Conservation (phyloP, 1,140 invertebrate species). For the Arctopsyche grandis region DNA sequence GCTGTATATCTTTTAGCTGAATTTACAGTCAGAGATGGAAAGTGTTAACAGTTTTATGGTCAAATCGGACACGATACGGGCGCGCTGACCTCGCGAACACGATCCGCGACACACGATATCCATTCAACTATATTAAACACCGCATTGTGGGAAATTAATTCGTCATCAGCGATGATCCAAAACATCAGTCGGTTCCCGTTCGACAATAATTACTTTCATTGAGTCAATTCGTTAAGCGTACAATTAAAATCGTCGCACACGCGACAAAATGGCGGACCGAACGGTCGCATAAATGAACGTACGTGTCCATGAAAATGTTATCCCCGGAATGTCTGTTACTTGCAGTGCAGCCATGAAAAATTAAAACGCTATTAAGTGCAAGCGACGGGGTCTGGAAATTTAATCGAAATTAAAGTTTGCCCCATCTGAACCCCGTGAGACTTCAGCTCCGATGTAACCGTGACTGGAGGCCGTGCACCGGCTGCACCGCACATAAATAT, state of each 20-base stretch:
- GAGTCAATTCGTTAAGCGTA: background rate
- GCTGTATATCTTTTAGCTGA: background rate
- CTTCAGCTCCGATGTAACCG: background rate
- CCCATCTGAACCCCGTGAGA: slow-evolving; percentile 5
- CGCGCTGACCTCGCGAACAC: background rate
- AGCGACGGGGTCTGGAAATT: slow-evolving; percentile 27
- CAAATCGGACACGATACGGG: slow-evolving; percentile 13
- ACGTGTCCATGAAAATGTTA: background rate
- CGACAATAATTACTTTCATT: background rate
- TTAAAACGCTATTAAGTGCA: slow-evolving; percentile 23
- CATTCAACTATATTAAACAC: background rate
- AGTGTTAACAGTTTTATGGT: background rate
- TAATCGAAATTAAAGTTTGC: slow-evolving; percentile 40
- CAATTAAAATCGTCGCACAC: background rate
- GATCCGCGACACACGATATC: slow-evolving; percentile 28
- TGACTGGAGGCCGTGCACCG: background rate
- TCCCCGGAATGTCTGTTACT: background rate
- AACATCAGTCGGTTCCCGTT: background rate
- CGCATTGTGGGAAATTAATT: slow-evolving; percentile 24
- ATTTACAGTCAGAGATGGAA: background rate
- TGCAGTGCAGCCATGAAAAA: slow-evolving; percentile 20
- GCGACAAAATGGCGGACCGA: no score
- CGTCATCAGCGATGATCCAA: slow-evolving; percentile 3
- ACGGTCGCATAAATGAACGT: background rate
- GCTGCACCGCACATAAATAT: slow-evolving; percentile 17